Evolutionary conservation across 2,888 invertebrate genomes (phyloP).

Genomic region (Pyrochroa serraticornis): DNA sequence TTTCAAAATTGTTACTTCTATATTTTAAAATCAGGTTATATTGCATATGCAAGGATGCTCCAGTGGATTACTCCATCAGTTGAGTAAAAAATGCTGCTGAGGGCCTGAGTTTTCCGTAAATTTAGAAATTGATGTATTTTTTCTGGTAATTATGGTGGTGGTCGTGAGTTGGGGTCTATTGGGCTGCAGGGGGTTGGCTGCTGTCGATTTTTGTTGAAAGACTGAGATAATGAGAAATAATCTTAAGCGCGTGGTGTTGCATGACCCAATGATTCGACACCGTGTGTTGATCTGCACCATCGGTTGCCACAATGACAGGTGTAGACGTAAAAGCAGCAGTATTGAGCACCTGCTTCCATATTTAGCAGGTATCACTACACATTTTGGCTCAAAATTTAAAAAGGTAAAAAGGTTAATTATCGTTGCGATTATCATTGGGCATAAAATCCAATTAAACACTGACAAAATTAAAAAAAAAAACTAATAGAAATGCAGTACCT

Average conservation of each 20-base stretch:
- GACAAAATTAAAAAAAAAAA: conserved; percentile 15
- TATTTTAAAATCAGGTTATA: no score
- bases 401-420: conserved; percentile 26
- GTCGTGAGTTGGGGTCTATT: no score
- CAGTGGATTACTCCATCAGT: no score
- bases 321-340: conserved; percentile 45
- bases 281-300: conserved; percentile 45
- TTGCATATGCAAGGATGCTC: no score
- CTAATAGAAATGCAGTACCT: background rate
- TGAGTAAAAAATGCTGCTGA: no score
- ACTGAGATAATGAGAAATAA: conserved; percentile 23
- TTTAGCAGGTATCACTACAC: conserved; percentile 43
- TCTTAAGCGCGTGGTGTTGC: conserved; percentile 37
- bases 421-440: conserved; percentile 17
- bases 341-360: conserved; percentile 47
- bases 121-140: no score
- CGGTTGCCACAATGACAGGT: conserved; percentile 49
- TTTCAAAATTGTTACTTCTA: no score
- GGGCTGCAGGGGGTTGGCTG: no score
- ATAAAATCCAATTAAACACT: conserved; percentile 21
- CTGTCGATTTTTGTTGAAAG: conserved; percentile 3
- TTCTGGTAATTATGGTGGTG: no score
- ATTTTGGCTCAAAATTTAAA: conserved; percentile 27
- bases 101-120: no score
- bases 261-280: conserved; percentile 42